A percentile compares a stretch with the other conserved stretches of the same genome.
Conservation (phyloP, 2,797 vertebrate species). For the Nyctibius grandis region DNA sequence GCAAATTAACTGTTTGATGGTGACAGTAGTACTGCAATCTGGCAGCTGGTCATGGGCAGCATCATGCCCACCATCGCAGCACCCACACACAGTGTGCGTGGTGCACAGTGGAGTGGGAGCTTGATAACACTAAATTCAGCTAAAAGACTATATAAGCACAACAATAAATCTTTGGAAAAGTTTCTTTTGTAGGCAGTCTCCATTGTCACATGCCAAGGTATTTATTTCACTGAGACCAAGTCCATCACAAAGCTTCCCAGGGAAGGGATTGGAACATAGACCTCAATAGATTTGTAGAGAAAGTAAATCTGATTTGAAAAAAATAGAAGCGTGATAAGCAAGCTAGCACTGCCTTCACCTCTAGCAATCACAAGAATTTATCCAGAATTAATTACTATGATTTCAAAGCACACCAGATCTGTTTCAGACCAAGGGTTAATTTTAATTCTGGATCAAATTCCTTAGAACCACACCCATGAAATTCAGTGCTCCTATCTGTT, state of each 20-base stretch:
- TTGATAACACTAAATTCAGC: background rate
- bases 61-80: background rate
- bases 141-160: background rate
- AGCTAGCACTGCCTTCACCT: background rate
- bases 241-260: background rate
- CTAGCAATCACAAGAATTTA: background rate
- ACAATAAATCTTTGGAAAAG: background rate
- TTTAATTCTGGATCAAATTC: background rate
- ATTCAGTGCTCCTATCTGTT: background rate
- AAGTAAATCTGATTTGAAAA: background rate
- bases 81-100: fast-evolving
- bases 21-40: background rate
- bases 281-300: background rate
- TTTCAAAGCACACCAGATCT: background rate
- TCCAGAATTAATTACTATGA: background rate
- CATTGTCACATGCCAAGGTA: background rate
- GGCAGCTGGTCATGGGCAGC: background rate
- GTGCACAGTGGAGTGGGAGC: background rate
- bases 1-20: background rate
- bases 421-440: background rate
- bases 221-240: background rate
- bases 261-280: background rate
- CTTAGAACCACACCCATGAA: background rate
- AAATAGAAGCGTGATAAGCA: background rate
- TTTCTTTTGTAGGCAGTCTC: background rate